These are phyloP conservation scores for Spodoptera littoralis DNA, from an alignment of 2,888 invertebrate species.

Conservation along the genomic window DNA sequence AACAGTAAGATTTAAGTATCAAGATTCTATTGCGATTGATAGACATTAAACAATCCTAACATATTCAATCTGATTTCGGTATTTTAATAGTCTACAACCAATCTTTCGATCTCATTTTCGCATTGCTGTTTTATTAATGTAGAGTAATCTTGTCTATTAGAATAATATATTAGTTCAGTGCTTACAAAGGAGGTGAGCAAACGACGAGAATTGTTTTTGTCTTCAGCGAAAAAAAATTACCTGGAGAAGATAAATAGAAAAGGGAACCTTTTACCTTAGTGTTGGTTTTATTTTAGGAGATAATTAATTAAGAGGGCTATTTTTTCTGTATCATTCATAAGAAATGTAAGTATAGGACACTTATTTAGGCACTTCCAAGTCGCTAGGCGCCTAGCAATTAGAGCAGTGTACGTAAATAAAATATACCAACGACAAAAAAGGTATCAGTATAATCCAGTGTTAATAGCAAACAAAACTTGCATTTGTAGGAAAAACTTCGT, in stretches of 20 bases:
- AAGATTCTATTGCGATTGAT: no score
- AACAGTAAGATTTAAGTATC: no score
- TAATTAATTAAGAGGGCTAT: background rate
- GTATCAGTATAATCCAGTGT: background rate
- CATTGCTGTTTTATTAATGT: constrained; percentile 20
- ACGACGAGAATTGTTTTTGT: constrained; percentile 26
- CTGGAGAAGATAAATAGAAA: constrained; percentile 20
- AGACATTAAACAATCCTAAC: no score
- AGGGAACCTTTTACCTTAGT: constrained; percentile 10
- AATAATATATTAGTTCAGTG: constrained; percentile 27
- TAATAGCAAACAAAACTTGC: no score
- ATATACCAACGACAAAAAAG: no score
- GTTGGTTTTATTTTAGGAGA: background rate
- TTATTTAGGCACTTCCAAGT: no score
- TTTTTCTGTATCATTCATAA: background rate
- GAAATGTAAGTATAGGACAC: no score
- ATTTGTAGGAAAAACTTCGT: background rate
- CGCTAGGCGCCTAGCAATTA: no score
- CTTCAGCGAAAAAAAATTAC: constrained; percentile 31
- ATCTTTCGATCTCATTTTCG: constrained; percentile 23
- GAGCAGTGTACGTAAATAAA: no score
- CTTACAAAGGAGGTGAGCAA: constrained; percentile 19
- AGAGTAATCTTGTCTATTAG: constrained; percentile 26
- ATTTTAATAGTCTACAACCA: constrained; percentile 11
- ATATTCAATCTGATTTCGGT: background rate